Evolutionary conservation across 2,113 vertebrate genomes (phyloP), one percentile per base, ranked within the genome.

Genomic region (Empidonax traillii): DNA sequence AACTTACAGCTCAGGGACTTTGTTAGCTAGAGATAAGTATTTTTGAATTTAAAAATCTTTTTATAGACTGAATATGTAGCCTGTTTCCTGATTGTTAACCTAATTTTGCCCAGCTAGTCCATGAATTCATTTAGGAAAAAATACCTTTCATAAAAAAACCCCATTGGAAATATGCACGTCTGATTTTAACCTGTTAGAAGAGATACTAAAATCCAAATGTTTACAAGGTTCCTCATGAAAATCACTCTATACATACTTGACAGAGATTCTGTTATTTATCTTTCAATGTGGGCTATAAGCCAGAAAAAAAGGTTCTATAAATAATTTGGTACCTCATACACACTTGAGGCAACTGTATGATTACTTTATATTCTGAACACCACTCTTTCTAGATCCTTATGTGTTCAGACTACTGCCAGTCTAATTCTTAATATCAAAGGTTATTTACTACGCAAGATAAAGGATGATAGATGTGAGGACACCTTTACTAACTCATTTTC

Each of bases 301-400:
- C 21, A 87, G 33, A 85, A 61, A 62, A 62, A 88, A 84, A 73
- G 35, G 28, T 76, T 79, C 68, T 85, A 56, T 76, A 86, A 96
- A 72, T 65, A 91, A 87, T 44, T 91, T 92, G 44, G 35, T 82
- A 95, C n/a, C 74, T 96, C 76, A 86, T 74, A 94, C 52, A 87
- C 46, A 92, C 3, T 49, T 33, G 56, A 85, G 52, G 52, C n/a
- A 97, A 87, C 55, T 77, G 16, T n/a, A 90, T 39, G 55, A 69
- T 92, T 90, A 85, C 68, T 85, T 95, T 86, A 69, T 89, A 90
- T 77, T 69, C 59, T 85, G 84, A 94, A 68, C 41, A 90, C 13
- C 65, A 37, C n/a, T 81, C 46, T 94, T 96, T 87, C 63, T 61
- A 95, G 37, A 87, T 87, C 53, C 73, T 66, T 39, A 35, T 52